Base-by-base conservation (phyloP, 2,113 vertebrate genomes). In the Solea solea region DNA sequence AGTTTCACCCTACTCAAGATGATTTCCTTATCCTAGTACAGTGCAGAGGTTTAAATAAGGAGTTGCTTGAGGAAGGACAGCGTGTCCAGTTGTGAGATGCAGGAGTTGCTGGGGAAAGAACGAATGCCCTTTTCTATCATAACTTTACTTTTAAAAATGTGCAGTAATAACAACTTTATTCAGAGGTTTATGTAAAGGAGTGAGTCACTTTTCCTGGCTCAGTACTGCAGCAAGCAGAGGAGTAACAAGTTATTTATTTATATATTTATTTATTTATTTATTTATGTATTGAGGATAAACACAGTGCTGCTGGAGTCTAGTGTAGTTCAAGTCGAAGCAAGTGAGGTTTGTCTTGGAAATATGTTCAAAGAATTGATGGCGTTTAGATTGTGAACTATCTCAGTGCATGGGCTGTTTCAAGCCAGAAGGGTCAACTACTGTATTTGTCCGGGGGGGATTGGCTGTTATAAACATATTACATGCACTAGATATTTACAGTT, bases 111-210 rank as follows among this genome's bases (percentile, higher is more conserved):
- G 27, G 34, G 65, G 16, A 77, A 62, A 68, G 58, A 79, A 83
- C 73, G 55, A 48, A 51, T 54, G 63, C 40, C 41, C 34, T 83
- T 72, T 83, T 57, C 51, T 44, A 44, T 51, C 11, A 44, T 9
- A 70, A 74, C 69, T 66, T 85, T 77, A 64, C 69, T 76, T 27
- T 27, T 74, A 85, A 83, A 74, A 90, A 86, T 81, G 79, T 64
- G 54, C 60, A 16, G 27, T 86, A 82, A 88, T 81, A 68, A 78
- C 83, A 84, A 78, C 70, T 72, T 82, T 71, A 76, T 69, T 72
- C 69, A 69, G 53, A 40, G 80, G 45, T 82, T 85, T 81, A 84
- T 84, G 73, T 73, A 73, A 69, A 79, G 71, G 39, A 70, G 25
- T 80, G 82, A 86, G 28, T 86, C 80, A 88, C 71, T 81, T 78